These are phyloP conservation scores for Napeogenes sylphis DNA, from an alignment of 2,888 invertebrate genomes.

Conservation along the genomic window DNA sequence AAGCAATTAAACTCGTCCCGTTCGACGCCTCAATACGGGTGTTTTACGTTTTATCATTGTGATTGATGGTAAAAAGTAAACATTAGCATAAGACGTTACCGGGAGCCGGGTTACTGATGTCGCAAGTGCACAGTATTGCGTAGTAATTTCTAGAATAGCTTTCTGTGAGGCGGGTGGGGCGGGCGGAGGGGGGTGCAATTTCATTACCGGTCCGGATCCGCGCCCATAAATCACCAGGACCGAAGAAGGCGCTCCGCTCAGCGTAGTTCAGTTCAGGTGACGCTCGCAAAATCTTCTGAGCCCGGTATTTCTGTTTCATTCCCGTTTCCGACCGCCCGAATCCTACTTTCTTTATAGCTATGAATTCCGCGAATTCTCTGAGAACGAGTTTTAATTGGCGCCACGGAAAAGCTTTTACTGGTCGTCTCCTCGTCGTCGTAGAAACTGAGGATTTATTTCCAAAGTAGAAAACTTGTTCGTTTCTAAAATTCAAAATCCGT, in stretches of 20 bases:
- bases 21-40: slow-evolving; percentile 34
- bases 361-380: slow-evolving; percentile 63
- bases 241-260: slow-evolving; percentile 72
- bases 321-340: slow-evolving; percentile 59
- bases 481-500: slow-evolving; percentile 29
- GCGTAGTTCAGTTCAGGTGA: slow-evolving; percentile 77
- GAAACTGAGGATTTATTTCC: slow-evolving; percentile 40
- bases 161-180: slow-evolving; percentile 46
- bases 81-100: slow-evolving; percentile 56
- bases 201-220: slow-evolving; percentile 78
- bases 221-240: slow-evolving; percentile 77
- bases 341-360: slow-evolving; percentile 72
- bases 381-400: slow-evolving; percentile 65
- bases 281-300: slow-evolving; percentile 71
- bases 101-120: slow-evolving; percentile 42
- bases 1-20: slow-evolving; percentile 43
- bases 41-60: slow-evolving; percentile 31
- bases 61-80: slow-evolving; percentile 55
- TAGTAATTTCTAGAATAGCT: slow-evolving; percentile 77
- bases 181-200: slow-evolving; percentile 74
- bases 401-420: slow-evolving; percentile 52
- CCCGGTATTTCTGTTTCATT: slow-evolving; percentile 70
- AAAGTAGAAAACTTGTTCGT: slow-evolving; percentile 22
- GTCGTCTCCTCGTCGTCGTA: slow-evolving; percentile 43
- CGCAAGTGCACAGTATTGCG: slow-evolving; percentile 68